phyloP scores from a whole-genome alignment of 2,113 vertebrate genomes.

The Strix aluco region DNA sequence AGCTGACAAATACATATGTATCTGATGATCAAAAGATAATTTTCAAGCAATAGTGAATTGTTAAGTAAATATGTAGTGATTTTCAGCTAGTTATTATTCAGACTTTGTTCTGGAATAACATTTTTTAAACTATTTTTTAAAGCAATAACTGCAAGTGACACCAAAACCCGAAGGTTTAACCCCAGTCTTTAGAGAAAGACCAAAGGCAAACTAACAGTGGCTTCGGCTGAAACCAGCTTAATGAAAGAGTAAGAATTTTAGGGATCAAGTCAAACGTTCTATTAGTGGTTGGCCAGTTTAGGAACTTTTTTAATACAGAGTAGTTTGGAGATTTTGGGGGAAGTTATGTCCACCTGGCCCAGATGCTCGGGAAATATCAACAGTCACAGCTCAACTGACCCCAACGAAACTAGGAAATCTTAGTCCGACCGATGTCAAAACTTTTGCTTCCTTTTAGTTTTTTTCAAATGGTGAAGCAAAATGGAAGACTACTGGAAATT shows the following conservation, averaged over 20 bases:
- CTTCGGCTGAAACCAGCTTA: background rate
- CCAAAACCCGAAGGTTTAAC: background rate
- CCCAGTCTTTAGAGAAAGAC: background rate
- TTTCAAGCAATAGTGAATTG: background rate
- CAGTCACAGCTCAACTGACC: background rate
- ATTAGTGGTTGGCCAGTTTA: background rate
- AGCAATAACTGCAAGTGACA: background rate
- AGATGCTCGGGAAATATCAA: background rate
- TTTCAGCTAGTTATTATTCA: background rate
- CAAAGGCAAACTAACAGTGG: background rate
- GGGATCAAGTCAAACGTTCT: background rate
- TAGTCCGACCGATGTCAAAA: background rate
- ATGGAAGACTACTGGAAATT: background rate
- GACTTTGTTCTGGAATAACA: background rate
- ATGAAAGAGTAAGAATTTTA: background rate
- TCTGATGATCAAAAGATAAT: background rate
- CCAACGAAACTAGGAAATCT: background rate
- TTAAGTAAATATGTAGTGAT: background rate
- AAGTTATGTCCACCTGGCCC: background rate
- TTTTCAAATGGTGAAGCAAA: background rate
- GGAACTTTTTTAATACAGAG: background rate
- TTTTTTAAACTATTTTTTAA: background rate
- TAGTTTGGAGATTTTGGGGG: background rate
- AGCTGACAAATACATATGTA: background rate
- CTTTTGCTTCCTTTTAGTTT: background rate